Conservation (phyloP, 2,797 vertebrate species). For the Acanthis flammea region DNA sequence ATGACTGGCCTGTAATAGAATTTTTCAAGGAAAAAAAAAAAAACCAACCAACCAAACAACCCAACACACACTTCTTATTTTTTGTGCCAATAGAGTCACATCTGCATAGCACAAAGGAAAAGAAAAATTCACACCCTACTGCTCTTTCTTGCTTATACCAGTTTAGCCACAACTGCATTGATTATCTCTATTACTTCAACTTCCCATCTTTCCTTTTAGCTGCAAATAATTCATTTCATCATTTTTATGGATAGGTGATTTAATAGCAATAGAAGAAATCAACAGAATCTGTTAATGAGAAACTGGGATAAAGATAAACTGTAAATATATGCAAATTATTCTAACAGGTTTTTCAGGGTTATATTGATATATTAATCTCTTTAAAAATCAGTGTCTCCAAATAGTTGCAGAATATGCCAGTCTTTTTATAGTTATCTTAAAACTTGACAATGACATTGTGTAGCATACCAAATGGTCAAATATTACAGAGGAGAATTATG, state of each 20-base stretch:
- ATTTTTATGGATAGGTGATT: neutral
- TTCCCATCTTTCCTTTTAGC: neutral
- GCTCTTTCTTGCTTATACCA: neutral
- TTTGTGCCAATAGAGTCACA: neutral
- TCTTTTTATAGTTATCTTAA: neutral
- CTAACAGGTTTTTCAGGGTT: neutral
- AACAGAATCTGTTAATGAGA: neutral
- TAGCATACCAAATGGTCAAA: neutral
- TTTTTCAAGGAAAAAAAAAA: conserved; percentile 21
- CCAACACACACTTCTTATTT: neutral
- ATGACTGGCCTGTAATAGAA: conserved; percentile 12
- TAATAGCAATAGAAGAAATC: neutral
- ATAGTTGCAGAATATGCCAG: neutral
- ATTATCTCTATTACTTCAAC: neutral
- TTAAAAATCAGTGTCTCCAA: neutral
- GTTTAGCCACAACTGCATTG: neutral
- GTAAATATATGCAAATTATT: neutral
- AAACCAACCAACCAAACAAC: neutral
- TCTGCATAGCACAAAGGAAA: neutral
- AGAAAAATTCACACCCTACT: neutral
- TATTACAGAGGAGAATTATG: neutral
- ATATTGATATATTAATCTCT: neutral
- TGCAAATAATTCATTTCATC: neutral
- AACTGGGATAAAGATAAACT: neutral
- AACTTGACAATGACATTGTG: neutral